Conservation (phyloP, 2,797 vertebrate species). For the Taenioides sp. region DNA sequence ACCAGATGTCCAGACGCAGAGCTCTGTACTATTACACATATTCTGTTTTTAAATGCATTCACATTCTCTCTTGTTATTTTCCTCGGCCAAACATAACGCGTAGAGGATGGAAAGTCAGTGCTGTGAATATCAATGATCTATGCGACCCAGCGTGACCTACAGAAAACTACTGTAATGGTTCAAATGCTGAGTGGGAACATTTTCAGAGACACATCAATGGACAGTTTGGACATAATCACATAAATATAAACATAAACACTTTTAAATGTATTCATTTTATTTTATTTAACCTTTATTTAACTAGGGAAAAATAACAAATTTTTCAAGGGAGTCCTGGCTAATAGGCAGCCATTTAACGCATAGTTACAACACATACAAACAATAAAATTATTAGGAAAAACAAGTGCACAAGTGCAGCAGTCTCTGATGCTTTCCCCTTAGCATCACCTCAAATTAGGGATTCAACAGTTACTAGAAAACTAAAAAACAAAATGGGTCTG, state of each 20-base stretch:
- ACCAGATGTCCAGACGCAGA: constrained; percentile 71
- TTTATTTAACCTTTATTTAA: too few relatives aligned
- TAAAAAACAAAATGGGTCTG: background rate
- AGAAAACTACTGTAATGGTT: constrained; percentile 2
- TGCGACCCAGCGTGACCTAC: constrained; percentile 15
- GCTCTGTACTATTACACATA: constrained; percentile 36
- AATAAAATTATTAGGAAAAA: too few relatives aligned
- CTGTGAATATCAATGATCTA: constrained; percentile 25
- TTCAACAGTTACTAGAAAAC: background rate
- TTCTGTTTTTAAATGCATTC: constrained; percentile 57
- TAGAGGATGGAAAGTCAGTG: constrained; percentile 44
- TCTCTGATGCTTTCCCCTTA: too few relatives aligned
- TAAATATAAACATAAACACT: too few relatives aligned
- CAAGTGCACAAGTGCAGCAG: too few relatives aligned
- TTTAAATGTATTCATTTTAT: too few relatives aligned
- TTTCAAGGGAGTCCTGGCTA: too few relatives aligned
- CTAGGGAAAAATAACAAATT: too few relatives aligned
- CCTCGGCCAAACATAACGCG: constrained; percentile 56
- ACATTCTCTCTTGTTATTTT: constrained; percentile 34
- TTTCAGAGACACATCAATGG: constrained; percentile 18
- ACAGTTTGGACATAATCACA: constrained; percentile 1
- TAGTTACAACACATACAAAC: background rate
- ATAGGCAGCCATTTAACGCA: too few relatives aligned
- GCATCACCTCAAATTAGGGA: too few relatives aligned
- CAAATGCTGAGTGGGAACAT: background rate